Base-by-base conservation (phyloP, 37 sponge, comb jelly and placozoan species). In the Aplysina aerophoba region DNA sequence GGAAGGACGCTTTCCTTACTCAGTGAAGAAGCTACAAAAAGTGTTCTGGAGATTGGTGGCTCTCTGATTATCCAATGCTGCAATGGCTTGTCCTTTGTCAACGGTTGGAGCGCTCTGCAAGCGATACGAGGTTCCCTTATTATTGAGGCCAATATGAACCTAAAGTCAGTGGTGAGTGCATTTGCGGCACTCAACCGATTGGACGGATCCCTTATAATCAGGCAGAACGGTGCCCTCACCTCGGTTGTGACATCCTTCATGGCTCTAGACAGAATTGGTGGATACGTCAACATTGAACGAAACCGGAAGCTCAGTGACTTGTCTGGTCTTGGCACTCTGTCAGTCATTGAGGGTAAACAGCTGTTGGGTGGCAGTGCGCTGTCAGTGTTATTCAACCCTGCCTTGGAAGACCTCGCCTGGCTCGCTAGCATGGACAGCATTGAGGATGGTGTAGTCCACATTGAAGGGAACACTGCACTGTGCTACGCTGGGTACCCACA, bases 401-500 rank as follows among this genome's bases (percentile, higher is more conserved):
- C 28, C 11, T 60, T 92, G 50, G 24, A 38, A 15, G 74, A 63
- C 50, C 56, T 92, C n/a, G 25, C 37, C 30, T 59, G 84, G 22
- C 63, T 92, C 0, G 2, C 68, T 34, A 34, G 44, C 19, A 55
- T 92, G 19, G 39, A 0, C 1, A 79, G n/a, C 20, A 87, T 92
- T 24, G 21, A 15, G 30, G 79, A 56, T 83, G 89, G 93, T 0
- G 82, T 88, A 5, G 94, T 93, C 3, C 88, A 85, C 41, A 90
- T 93, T 33, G 94, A 93, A 37, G 91, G 91, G 14, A 93, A 93
- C 88, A 87, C 78, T 4, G n/a, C 1, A 21, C 86, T 93, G 53
- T 93, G 94, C 88, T 93, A 85, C 85, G 84, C 90, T 16, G 94
- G 94, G 3, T 90, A 93, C 40, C 94, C 94, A 21, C 55, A 24